Evolutionary conservation across 30 jellyfish, hydroid and myxozoan genomes (phyloP).

Genomic region (Catostylus mosaicus): DNA sequence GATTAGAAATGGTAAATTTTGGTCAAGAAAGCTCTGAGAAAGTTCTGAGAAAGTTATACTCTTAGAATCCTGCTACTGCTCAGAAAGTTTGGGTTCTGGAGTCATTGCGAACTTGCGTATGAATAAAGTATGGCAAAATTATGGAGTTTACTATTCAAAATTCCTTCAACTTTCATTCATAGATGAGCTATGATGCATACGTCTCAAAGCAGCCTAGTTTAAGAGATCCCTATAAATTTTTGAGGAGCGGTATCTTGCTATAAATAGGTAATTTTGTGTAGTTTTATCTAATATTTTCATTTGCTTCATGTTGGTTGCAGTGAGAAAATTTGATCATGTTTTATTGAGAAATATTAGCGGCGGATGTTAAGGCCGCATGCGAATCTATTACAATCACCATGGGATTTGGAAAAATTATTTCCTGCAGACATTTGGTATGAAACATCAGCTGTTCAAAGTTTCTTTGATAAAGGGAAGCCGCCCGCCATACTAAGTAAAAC

Average conservation of each 20-base stretch:
- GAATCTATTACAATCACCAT: background rate
- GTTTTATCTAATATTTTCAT: background rate
- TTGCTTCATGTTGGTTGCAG: background rate
- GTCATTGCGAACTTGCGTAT: too few species aligned
- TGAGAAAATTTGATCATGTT: background rate
- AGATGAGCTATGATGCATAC: too few species aligned
- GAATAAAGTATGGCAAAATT: too few species aligned
- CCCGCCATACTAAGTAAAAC: constrained; percentile 37
- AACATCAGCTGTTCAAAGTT: constrained; percentile 57
- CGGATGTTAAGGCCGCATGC: background rate
- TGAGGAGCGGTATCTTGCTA: background rate
- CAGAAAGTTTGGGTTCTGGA: too few species aligned
- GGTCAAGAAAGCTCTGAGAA: too few species aligned
- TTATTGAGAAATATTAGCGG: background rate
- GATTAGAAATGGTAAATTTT: too few species aligned
- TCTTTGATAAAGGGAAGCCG: constrained; percentile 40
- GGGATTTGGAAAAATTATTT: background rate
- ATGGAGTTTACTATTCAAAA: too few species aligned
- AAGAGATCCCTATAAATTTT: too few species aligned
- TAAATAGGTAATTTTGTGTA: background rate
- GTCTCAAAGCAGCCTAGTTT: too few species aligned
- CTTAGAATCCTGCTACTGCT: too few species aligned
- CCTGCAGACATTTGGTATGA: background rate
- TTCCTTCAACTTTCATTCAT: too few species aligned
- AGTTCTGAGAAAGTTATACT: too few species aligned